These are phyloP conservation scores for Acanthacorydalis orientalis DNA, from an alignment of 2,888 invertebrate genomes.

Conservation along the genomic window DNA sequence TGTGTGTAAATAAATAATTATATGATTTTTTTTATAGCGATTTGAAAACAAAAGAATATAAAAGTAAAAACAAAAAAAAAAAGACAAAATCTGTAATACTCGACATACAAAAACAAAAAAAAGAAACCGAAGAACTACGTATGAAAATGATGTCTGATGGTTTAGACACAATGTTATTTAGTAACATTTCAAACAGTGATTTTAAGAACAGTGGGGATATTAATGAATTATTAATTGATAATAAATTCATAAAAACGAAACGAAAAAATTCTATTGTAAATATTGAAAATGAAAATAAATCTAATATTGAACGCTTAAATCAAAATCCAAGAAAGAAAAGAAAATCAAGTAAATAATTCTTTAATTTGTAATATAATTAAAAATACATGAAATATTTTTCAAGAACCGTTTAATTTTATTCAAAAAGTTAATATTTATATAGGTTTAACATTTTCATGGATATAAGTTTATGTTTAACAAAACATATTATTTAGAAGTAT, in stretches of 20 bases:
- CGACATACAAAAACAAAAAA: slow-evolving; percentile 27
- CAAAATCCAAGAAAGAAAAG: neutral
- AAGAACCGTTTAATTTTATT: too few species aligned
- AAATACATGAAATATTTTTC: too few species aligned
- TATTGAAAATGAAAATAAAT: neutral
- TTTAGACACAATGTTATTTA: slow-evolving; percentile 21
- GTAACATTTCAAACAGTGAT: slow-evolving; percentile 13
- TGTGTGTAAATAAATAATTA: too few species aligned
- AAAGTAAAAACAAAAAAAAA: slow-evolving; percentile 18
- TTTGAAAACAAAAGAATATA: slow-evolving; percentile 9
- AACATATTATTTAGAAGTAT: too few species aligned
- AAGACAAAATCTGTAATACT: slow-evolving; percentile 19
- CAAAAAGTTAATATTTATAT: too few species aligned
- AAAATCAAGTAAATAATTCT: neutral
- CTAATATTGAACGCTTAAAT: neutral
- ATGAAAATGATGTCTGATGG: slow-evolving; percentile 29
- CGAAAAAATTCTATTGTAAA: too few species aligned
- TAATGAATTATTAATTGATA: slow-evolving; percentile 9
- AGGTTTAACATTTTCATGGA: too few species aligned
- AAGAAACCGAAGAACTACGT: slow-evolving; percentile 27
- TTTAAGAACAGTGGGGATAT: slow-evolving; percentile 11
- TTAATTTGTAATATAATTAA: too few species aligned
- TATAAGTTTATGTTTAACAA: too few species aligned
- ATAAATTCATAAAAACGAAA: neutral
- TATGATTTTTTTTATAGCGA: too few species aligned